Conservation (phyloP, 1,140 invertebrate genomes). For the Babylonia areolata region DNA sequence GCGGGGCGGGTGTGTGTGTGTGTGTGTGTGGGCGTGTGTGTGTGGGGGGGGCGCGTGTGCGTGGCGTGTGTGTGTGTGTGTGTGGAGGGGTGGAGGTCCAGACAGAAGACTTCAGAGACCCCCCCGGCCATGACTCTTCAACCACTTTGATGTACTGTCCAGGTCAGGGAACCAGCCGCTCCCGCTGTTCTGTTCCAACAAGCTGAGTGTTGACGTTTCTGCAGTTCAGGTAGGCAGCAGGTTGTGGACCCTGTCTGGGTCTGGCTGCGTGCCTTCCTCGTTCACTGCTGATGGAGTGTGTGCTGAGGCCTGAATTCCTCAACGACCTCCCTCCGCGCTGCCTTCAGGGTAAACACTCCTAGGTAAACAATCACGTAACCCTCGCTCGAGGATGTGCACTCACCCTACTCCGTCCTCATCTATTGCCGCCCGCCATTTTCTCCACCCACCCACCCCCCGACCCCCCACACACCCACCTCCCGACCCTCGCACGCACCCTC, state of each 20-base stretch:
- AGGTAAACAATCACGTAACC: conserved; percentile 14
- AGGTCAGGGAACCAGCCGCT: not conserved
- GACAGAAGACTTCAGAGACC: too few species aligned
- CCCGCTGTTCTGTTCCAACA: not conserved
- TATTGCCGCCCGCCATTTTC: too few species aligned
- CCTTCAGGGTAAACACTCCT: not conserved
- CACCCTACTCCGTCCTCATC: too few species aligned
- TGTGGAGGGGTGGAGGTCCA: too few species aligned
- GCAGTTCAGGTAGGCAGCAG: not conserved
- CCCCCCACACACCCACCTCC: not conserved
- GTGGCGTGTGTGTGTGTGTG: too few species aligned
- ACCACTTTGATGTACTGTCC: not conserved
- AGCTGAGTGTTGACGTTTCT: not conserved
- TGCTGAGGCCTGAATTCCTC: not conserved
- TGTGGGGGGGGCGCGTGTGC: too few species aligned
- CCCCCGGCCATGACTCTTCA: not conserved
- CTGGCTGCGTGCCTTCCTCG: not conserved
- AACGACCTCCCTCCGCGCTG: not conserved
- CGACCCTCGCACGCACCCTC: not conserved
- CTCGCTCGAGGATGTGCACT: too few species aligned
- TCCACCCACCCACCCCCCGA: not conserved
- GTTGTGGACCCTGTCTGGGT: not conserved
- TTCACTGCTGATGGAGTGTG: not conserved
- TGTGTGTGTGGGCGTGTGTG: too few species aligned
- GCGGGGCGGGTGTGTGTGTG: too few species aligned